Evolutionary conservation across 1,140 invertebrate species (phyloP).

Genomic region (Calosoma granatense): DNA sequence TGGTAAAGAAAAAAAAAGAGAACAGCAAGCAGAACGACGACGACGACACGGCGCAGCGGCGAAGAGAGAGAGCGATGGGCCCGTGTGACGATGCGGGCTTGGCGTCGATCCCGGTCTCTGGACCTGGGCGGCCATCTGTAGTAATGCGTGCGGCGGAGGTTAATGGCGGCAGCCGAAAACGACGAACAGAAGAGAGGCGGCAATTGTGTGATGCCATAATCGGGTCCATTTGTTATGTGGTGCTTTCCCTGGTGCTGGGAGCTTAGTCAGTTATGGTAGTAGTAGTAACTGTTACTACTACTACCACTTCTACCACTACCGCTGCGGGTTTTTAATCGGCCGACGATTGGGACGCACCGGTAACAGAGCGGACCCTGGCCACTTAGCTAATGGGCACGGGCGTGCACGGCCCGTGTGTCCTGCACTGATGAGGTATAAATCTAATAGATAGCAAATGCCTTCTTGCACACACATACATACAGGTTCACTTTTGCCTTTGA

Average conservation of each 20-base stretch:
- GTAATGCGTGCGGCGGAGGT: neutral
- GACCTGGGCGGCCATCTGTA: neutral
- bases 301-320: neutral
- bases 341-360: neutral
- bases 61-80: neutral
- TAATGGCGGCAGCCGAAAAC: neutral
- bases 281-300: neutral
- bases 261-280: neutral
- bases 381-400: conserved; percentile 4
- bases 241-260: neutral
- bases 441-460: conserved; percentile 5
- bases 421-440: conserved; percentile 5
- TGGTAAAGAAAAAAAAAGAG: neutral
- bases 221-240: neutral
- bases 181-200: neutral
- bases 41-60: too few species aligned
- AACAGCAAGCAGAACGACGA: too few species aligned
- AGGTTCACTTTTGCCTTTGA: neutral
- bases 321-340: neutral
- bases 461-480: neutral
- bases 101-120: neutral
- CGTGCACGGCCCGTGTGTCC: neutral
- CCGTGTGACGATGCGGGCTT: neutral
- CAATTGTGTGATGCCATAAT: neutral
- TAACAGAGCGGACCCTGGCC: neutral